phyloP scores from a whole-genome alignment of 2,113 vertebrate species.

The Caloenas nicobarica region DNA sequence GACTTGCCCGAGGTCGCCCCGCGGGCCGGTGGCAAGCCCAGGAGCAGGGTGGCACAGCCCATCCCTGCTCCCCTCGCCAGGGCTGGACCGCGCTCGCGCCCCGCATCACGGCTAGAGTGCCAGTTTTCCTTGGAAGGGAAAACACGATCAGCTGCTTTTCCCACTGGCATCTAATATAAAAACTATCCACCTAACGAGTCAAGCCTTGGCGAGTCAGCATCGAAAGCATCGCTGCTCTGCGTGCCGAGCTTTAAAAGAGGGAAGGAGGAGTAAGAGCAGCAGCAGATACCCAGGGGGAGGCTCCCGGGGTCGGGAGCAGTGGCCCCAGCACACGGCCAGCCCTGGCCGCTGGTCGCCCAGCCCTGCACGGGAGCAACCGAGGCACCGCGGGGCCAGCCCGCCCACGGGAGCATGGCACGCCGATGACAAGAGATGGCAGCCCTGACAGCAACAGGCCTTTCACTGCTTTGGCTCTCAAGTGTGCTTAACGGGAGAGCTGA shows the following conservation, averaged over 20 bases:
- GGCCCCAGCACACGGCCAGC: not conserved
- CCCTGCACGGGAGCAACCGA: not conserved
- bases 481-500: not conserved
- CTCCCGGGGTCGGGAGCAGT: not conserved
- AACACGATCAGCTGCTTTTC: rapidly evolving
- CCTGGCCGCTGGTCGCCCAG: not conserved
- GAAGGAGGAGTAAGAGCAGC: not conserved
- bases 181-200: not conserved
- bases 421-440: no score
- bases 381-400: not conserved
- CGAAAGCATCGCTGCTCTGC: not conserved
- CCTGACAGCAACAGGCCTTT: not conserved
- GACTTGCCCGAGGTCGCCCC: conserved; percentile 31
- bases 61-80: not conserved
- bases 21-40: no score
- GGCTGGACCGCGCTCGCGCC: not conserved
- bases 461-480: not conserved
- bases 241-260: not conserved
- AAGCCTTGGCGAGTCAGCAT: not conserved
- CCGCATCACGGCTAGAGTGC: not conserved
- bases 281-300: not conserved
- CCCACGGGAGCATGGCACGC: rapidly evolving
- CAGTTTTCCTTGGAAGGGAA: not conserved
- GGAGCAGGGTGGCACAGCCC: no score
- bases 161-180: not conserved